Conservation (phyloP, 1,140 invertebrate species). For the Rhopalosiphum padi region DNA sequence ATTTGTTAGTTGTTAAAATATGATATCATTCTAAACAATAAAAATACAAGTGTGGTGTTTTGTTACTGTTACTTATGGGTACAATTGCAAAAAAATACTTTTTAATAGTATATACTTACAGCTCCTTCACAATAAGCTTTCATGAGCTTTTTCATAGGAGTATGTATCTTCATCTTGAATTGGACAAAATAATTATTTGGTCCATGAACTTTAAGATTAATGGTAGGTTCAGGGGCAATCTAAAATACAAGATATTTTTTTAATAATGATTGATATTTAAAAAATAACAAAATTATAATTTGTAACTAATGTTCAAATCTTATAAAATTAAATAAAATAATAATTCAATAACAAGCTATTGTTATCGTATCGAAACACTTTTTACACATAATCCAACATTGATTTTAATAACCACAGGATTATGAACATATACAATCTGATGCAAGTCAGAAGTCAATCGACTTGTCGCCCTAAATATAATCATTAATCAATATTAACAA, state of each 20-base stretch:
- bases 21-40: too few species aligned
- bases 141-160: conserved; percentile 93
- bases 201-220: conserved; percentile 91
- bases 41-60: too few species aligned
- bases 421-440: background rate
- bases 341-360: too few species aligned
- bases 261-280: background rate
- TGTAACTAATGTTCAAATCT: too few species aligned
- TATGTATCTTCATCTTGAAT: conserved; percentile 97
- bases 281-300: background rate
- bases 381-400: too few species aligned
- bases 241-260: background rate
- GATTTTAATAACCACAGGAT: too few species aligned
- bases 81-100: conserved; percentile 2
- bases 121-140: conserved; percentile 93
- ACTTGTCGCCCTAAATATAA: background rate
- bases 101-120: conserved; percentile 72
- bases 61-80: background rate
- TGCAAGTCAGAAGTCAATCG: background rate
- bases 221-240: conserved; percentile 71
- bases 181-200: conserved; percentile 94
- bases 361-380: too few species aligned
- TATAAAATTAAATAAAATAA: too few species aligned
- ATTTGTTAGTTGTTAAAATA: too few species aligned
- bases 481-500: background rate